Base-by-base conservation (phyloP, 92 coral and sea anemone species). In the Zoanthus gigantus region DNA sequence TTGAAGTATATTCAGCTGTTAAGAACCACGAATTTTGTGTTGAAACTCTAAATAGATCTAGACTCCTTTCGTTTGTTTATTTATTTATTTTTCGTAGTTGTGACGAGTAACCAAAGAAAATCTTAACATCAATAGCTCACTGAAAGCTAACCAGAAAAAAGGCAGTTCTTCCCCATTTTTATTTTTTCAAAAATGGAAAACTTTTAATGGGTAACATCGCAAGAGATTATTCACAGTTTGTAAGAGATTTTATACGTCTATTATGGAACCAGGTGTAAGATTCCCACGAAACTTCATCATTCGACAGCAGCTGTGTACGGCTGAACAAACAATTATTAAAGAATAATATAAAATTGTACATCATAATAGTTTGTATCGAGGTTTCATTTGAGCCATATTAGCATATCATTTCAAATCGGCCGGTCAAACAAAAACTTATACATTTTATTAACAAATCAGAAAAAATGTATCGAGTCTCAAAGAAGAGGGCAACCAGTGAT, bases 291-390 rank as follows among this genome's bases (percentile, higher is more conserved):
- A 87, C 89, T 89, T 54, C 82, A 83, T 37, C 75, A 77, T 89
- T 86, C 57, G 77, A 77, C 71, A 72, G 96, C 98, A 95, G 98
- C 98, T 95, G 98, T 87, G 75, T 60, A 71, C 83, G 93, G 89
- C 94, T 89, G 91, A 93, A 93, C 96, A 95, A 95, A 93, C 92
- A 95, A 89, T 91, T 93, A 93, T 95, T 82, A 91, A 85, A 18
- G 89, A 93, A 95, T 94, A 94, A 93, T 91, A 96, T 94, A 91
- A 89, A 95, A 95, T 91, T 78, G 93, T 76, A 76, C 83, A 61
- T 58, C 68, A 89, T 86, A 94, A 92, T 90, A 88, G 91, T 68
- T 80, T 66, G 92, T 90, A 87, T 85, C 92, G 86, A 91, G 92
- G 83, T 91, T 82, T 89, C 91, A 91, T 93, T 88, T 84, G 87